Conservation (phyloP, 2,113 vertebrate genomes). For the Nesogale talazaci region DNA sequence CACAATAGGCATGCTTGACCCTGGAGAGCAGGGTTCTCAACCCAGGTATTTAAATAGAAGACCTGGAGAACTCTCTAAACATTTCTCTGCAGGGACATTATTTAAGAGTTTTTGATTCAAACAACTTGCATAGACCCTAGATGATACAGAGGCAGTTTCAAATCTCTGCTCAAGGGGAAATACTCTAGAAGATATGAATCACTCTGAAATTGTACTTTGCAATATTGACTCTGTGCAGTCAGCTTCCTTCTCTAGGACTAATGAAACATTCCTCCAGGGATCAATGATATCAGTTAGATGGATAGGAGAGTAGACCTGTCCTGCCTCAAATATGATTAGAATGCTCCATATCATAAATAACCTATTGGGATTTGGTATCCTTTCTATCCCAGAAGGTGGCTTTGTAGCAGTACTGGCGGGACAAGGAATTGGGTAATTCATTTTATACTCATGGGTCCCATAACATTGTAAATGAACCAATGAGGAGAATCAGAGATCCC, state of each 20-base stretch:
- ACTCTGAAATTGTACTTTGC: neutral
- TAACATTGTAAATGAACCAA: neutral
- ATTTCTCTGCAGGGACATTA: neutral
- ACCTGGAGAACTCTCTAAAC: neutral
- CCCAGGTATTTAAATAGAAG: neutral
- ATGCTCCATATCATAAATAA: neutral
- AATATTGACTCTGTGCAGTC: neutral
- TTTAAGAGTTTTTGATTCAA: neutral
- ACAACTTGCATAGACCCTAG: neutral
- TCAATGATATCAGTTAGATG: neutral
- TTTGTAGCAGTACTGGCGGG: slow-evolving; percentile 46
- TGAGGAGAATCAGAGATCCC: slow-evolving; percentile 48
- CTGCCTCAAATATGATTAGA: neutral
- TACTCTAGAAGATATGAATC: neutral
- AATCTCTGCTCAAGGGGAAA: neutral
- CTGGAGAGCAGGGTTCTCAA: neutral
- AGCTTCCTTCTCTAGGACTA: slow-evolving; percentile 8
- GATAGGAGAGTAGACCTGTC: neutral
- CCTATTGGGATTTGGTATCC: neutral
- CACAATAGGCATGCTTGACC: neutral
- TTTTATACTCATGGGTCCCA: neutral
- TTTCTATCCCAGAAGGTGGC: slow-evolving; percentile 2
- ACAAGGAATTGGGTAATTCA: neutral
- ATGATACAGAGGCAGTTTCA: neutral
- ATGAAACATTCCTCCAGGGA: neutral